Conservation (phyloP, 2,113 vertebrate species). For the Brachirus orientalis region DNA sequence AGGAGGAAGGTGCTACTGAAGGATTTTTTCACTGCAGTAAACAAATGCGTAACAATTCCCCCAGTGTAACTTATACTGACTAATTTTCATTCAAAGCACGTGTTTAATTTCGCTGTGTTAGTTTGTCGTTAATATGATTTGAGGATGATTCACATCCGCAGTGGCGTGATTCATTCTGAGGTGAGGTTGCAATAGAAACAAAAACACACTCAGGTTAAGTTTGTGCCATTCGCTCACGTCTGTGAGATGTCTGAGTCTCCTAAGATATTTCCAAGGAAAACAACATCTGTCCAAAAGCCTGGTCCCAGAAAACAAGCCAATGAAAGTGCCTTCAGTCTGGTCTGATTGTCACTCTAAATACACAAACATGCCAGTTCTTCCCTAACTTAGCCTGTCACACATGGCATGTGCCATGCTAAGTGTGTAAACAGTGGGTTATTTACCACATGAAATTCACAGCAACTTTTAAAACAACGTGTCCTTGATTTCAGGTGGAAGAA, state of each 20-base stretch:
- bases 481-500: no score
- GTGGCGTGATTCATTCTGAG: conserved; percentile 40
- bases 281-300: conserved; percentile 25
- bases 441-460: no score
- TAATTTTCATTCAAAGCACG: conserved; percentile 41
- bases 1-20: conserved; percentile 41
- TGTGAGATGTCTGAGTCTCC: conserved; percentile 18
- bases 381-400: no score
- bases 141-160: conserved; percentile 45
- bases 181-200: conserved; percentile 35
- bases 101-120: conserved; percentile 38
- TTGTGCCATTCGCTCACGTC: conserved; percentile 31
- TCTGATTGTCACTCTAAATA: not conserved
- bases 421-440: no score
- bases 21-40: conserved; percentile 47
- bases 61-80: not conserved
- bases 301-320: conserved; percentile 18
- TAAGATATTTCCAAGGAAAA: conserved; percentile 48
- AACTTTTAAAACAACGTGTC: no score
- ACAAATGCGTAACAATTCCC: conserved; percentile 52
- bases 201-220: conserved; percentile 42
- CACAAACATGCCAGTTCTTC: not conserved
- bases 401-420: no score
- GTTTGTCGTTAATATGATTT: conserved; percentile 47
- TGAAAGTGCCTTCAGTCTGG: conserved; percentile 11